Percentiles rank a stretch among this genome's conserved stretches.
These are phyloP conservation scores for Drosophila miranda DNA, from an alignment of 1,140 invertebrate species.

Conservation along the genomic window DNA sequence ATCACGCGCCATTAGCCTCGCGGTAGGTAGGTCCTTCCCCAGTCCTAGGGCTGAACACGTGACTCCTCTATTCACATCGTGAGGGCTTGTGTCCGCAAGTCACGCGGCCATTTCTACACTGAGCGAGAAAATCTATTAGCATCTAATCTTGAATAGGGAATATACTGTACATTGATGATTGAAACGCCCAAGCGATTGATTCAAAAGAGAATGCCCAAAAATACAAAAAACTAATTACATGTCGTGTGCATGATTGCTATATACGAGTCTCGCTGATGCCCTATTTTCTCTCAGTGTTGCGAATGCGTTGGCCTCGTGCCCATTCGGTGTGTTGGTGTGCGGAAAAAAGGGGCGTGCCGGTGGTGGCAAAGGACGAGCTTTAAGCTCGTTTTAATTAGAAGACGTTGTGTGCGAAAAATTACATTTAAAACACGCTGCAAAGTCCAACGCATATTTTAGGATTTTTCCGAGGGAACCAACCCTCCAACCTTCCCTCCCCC, in stretches of 20 bases:
- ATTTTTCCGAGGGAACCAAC: conserved; percentile 44
- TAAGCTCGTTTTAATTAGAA: conserved; percentile 81
- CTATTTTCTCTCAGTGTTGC: too few species aligned
- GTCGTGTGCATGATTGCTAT: too few species aligned
- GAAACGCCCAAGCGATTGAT: too few species aligned
- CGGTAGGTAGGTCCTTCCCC: conserved; percentile 25
- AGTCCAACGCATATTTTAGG: conserved; percentile 76
- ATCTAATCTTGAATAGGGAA: too few species aligned
- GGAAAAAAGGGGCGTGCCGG: conserved; percentile 26
- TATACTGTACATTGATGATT: too few species aligned
- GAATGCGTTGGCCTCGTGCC: conserved; percentile 55
- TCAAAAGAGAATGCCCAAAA: too few species aligned
- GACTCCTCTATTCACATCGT: conserved; percentile 33
- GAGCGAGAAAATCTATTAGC: too few species aligned
- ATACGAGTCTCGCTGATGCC: too few species aligned
- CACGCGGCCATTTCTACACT: too few species aligned
- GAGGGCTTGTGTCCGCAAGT: too few species aligned
- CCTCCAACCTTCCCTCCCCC: background rate
- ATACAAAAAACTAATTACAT: too few species aligned
- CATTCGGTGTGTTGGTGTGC: conserved; percentile 41
- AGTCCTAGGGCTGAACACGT: conserved; percentile 3
- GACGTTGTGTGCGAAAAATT: conserved; percentile 66
- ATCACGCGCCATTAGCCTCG: conserved; percentile 74
- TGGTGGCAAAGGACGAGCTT: conserved; percentile 41
- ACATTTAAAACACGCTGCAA: conserved; percentile 70